These are phyloP conservation scores for Harpalus rubripes DNA, from an alignment of 2,888 invertebrate species.

Conservation along the genomic window DNA sequence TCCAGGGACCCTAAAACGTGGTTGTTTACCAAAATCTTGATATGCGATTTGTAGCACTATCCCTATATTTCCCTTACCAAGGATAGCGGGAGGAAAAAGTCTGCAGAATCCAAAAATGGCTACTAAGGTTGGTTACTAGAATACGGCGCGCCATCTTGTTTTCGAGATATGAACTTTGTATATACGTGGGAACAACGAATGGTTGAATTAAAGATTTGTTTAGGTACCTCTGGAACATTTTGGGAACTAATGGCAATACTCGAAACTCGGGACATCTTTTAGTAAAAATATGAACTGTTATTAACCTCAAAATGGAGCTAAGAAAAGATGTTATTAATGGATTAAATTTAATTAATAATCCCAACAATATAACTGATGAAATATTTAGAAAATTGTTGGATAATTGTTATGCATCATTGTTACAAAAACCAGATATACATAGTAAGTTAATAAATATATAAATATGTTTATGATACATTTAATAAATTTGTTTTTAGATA, in stretches of 20 bases:
- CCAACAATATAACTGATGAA: constrained; percentile 70
- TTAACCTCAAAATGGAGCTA: constrained; percentile 68
- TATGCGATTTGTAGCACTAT: no score
- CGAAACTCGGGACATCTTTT: not conserved
- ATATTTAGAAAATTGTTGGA: constrained; percentile 72
- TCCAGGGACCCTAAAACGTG: no score
- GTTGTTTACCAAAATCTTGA: no score
- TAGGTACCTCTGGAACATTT: not conserved
- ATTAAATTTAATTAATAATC: constrained; percentile 70
- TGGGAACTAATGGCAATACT: not conserved
- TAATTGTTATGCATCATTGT: constrained; percentile 72
- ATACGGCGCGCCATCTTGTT: no score
- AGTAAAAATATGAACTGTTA: not conserved
- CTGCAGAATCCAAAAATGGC: no score
- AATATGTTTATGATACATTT: not conserved
- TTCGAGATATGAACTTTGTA: no score
- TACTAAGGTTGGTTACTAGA: no score
- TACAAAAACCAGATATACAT: constrained; percentile 71
- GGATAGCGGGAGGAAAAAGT: no score
- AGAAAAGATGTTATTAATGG: constrained; percentile 70
- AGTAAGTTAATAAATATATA: constrained; percentile 70
- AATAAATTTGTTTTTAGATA: constrained; percentile 70
- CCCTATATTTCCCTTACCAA: no score
- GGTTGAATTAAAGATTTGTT: no score
- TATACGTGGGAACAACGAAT: no score